Evolutionary conservation across 2,113 vertebrate species (phyloP).

Genomic region (Pomatostomus ruficeps): DNA sequence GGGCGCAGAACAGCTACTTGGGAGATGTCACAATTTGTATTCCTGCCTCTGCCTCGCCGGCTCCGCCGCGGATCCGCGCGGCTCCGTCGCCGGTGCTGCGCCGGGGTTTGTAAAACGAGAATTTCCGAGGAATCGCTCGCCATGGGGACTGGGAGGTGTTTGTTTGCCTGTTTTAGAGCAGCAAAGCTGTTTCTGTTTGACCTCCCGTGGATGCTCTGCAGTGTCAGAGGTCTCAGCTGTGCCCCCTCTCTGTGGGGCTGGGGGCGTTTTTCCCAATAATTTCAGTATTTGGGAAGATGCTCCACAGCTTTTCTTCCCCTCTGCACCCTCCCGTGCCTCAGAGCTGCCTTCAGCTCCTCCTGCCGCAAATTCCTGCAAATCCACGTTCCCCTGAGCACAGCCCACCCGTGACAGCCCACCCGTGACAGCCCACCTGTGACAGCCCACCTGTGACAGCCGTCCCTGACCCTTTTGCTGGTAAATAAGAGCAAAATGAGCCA

Average conservation of each 20-base stretch:
- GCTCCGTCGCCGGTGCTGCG: accelerated
- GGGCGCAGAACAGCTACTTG: constrained; percentile 16
- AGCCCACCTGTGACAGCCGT: background rate
- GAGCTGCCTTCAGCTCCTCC: background rate
- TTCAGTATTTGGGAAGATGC: background rate
- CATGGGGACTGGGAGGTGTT: background rate
- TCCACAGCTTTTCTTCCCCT: background rate
- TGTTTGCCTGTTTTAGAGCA: background rate
- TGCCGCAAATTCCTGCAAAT: background rate
- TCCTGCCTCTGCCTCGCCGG: background rate
- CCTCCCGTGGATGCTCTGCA: background rate
- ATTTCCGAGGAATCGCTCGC: background rate
- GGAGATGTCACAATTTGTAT: constrained; percentile 22
- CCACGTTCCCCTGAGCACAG: background rate
- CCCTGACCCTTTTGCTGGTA: background rate
- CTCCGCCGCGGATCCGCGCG: background rate
- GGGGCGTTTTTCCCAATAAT: background rate
- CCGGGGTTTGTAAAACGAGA: background rate
- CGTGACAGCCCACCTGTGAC: background rate
- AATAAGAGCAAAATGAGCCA: background rate
- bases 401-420: background rate
- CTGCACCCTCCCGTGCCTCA: background rate
- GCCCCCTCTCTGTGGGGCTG: accelerated
- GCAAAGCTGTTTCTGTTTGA: background rate
- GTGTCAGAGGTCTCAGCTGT: background rate